Percentiles rank a stretch among this genome's conserved stretches.
These are phyloP conservation scores for Iguana delicatissima DNA, from an alignment of 2,797 vertebrate species.

Conservation along the genomic window DNA sequence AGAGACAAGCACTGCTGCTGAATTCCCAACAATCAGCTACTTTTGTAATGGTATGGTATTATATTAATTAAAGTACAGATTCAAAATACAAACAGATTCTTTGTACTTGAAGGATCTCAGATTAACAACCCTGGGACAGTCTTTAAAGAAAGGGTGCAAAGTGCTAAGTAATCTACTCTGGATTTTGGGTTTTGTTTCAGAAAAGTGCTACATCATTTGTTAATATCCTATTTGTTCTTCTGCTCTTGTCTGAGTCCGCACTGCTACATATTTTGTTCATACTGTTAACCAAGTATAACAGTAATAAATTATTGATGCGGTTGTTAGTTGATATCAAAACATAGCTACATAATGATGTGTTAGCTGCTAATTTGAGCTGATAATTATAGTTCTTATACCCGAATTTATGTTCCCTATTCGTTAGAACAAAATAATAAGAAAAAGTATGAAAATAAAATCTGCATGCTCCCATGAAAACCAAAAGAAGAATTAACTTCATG, in stretches of 20 bases:
- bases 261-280: not conserved
- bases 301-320: conserved; percentile 24
- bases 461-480: too few species aligned
- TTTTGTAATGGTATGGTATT: not conserved
- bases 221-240: not conserved
- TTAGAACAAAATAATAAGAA: conserved; percentile 31
- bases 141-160: not conserved
- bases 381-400: conserved; percentile 9
- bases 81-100: not conserved
- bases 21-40: not conserved
- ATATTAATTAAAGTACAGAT: not conserved
- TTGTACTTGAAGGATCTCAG: not conserved
- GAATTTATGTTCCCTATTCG: conserved; percentile 2
- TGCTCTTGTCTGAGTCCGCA: not conserved
- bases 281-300: not conserved
- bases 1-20: not conserved
- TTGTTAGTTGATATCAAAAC: conserved; percentile 22
- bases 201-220: not conserved
- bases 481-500: not conserved
- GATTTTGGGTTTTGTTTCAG: not conserved
- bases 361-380: not conserved
- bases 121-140: not conserved
- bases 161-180: not conserved
- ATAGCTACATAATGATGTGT: not conserved
- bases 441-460: conserved; percentile 7